Base-by-base conservation (phyloP, 1,140 invertebrate species). In the Lordiphosa clarofinis region DNA sequence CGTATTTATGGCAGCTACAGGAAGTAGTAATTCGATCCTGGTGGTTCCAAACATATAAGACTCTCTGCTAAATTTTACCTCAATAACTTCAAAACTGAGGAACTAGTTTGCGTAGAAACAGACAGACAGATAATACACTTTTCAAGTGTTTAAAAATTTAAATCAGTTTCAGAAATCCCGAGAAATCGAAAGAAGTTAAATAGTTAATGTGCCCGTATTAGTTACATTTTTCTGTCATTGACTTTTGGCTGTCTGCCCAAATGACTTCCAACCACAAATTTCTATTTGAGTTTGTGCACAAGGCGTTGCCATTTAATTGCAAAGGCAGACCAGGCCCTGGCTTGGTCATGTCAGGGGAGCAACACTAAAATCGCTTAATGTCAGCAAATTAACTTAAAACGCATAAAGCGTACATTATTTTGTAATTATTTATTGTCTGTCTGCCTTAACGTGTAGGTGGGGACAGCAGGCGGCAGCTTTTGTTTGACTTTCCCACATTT, bases 301-400 rank as follows among this genome's bases (percentile, higher is more conserved):
- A 81, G 78, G 75, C 75, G 67, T 72, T 62, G 70, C 56, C 67
- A 69, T 82, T 82, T 82, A 76, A 84, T 84, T 86, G 64, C 73
- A 15, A 3, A 9, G 36, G 42, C 10, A 31, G 28, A 31, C 28
- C 28, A 31, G 28, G 8, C 28, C 28, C 28, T 7, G 7, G 5
- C 7, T 31, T 31, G 28, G 28, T 31, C 28, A 31, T 28, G 48
- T 36, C 64, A 47, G 65, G 64, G 58, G 75, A 60, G 60, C 55
- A 55, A 62, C 75, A 81, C 76, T 76, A 65, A 84, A 84, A 84
- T 84, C 73, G 79, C 73, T 63, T 84, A 84, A 84, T 86, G 78
- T 86, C 78, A 73, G 69, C 73, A 84, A 84, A 84, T 84, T 84
- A 84, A 84, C 78, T 86, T 84, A 86, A 86, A 86, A 86, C 79